These are phyloP conservation scores for Malurus melanocephalus DNA, from an alignment of 2,113 vertebrate species.

Conservation along the genomic window DNA sequence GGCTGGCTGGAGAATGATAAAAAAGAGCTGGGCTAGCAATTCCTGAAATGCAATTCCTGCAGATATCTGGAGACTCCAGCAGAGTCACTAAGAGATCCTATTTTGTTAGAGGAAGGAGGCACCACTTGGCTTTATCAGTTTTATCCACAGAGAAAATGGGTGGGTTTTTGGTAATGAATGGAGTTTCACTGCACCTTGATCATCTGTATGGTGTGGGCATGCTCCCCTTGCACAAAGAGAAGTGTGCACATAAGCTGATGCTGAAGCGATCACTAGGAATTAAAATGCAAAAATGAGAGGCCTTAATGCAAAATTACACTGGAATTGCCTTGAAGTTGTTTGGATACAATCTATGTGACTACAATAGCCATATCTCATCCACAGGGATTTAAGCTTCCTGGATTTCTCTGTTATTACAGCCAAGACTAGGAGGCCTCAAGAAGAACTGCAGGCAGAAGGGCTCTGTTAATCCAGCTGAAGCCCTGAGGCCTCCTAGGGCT, in stretches of 20 bases:
- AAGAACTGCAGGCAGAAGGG: neutral
- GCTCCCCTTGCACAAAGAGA: neutral
- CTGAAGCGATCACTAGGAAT: neutral
- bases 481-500: neutral
- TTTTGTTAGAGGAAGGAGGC: neutral
- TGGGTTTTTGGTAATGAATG: neutral
- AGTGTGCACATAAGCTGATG: accelerated
- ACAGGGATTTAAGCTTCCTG: neutral
- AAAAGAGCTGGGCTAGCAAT: neutral
- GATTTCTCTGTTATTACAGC: neutral
- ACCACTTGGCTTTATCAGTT: neutral
- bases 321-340: neutral
- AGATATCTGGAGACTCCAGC: neutral
- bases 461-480: neutral
- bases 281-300: accelerated
- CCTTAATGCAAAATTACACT: neutral
- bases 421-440: neutral
- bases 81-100: neutral
- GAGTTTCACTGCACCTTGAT: neutral
- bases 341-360: neutral
- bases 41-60: neutral
- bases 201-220: neutral
- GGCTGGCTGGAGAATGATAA: neutral
- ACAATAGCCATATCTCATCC: neutral
- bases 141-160: neutral